Percentiles rank a stretch among this genome's conserved stretches.
phyloP scores from a whole-genome alignment of 1,140 invertebrate species.

The Anoplolepis gracilipes region DNA sequence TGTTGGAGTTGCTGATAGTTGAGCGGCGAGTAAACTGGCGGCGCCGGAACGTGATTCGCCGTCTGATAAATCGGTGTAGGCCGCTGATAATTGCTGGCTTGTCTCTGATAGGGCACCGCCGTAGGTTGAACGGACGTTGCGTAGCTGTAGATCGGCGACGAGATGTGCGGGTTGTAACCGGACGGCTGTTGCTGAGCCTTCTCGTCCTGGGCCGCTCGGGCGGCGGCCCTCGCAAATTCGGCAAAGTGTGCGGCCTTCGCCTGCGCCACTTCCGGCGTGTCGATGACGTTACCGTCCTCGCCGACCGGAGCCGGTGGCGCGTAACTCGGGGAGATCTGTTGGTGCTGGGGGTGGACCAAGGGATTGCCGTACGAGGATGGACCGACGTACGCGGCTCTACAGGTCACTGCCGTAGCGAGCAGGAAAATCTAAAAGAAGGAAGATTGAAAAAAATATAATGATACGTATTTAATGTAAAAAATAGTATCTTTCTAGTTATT shows the following conservation, averaged over 20 bases:
- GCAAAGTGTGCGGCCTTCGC: slow-evolving; percentile 85
- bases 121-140: slow-evolving; percentile 47
- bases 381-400: slow-evolving; percentile 77
- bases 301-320: slow-evolving; percentile 87
- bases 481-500: not conserved
- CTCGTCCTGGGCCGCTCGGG: slow-evolving; percentile 77
- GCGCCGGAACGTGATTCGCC: slow-evolving; percentile 40
- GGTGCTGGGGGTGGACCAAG: slow-evolving; percentile 63
- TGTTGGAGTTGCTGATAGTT: slow-evolving; percentile 70
- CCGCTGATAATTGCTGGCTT: slow-evolving; percentile 39
- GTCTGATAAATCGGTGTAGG: slow-evolving; percentile 51
- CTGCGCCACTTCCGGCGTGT: slow-evolving; percentile 86
- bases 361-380: slow-evolving; percentile 76
- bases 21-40: slow-evolving; percentile 28
- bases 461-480: not conserved
- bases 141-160: slow-evolving; percentile 37
- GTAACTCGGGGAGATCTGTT: slow-evolving; percentile 72
- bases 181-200: slow-evolving; percentile 47
- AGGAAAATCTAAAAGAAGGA: slow-evolving; percentile 77
- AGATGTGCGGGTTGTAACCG: slow-evolving; percentile 25
- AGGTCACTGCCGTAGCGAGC: slow-evolving; percentile 68
- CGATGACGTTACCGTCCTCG: slow-evolving; percentile 85
- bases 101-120: slow-evolving; percentile 41
- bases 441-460: not conserved
- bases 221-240: slow-evolving; percentile 84